Evolutionary conservation across 2,888 invertebrate species (phyloP).

Genomic region (Diachrysia chrysitis): DNA sequence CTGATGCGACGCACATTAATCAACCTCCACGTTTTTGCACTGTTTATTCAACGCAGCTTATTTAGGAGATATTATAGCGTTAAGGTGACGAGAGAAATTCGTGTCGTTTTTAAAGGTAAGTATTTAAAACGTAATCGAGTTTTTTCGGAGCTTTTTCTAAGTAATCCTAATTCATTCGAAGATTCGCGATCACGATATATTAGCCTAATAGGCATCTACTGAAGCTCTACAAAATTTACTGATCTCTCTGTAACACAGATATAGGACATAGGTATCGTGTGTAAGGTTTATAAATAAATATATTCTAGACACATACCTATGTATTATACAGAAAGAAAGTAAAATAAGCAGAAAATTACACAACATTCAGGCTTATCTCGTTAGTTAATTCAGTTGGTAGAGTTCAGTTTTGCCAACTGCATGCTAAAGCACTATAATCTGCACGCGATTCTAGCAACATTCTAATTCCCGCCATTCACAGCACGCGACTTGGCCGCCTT

Average conservation of each 20-base stretch:
- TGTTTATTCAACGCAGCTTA: slow-evolving; percentile 34
- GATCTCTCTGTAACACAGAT: background rate
- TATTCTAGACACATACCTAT: slow-evolving; percentile 21
- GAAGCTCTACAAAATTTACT: background rate
- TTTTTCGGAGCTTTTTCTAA: background rate
- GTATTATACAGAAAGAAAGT: slow-evolving; percentile 7
- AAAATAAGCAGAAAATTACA: slow-evolving; percentile 31
- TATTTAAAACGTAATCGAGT: background rate
- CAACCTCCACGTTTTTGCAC: slow-evolving; percentile 51
- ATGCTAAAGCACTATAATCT: slow-evolving; percentile 57
- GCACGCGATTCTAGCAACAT: slow-evolving; percentile 65
- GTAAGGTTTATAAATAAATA: slow-evolving; percentile 15
- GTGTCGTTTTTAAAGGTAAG: background rate
- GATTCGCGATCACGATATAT: too few species aligned
- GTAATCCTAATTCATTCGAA: background rate
- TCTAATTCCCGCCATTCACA: slow-evolving; percentile 58
- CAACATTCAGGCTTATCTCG: slow-evolving; percentile 47
- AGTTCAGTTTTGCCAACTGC: slow-evolving; percentile 46
- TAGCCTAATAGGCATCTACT: too few species aligned
- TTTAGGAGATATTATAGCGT: slow-evolving; percentile 13
- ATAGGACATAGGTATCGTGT: background rate
- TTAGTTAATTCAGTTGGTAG: slow-evolving; percentile 54
- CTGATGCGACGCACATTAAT: slow-evolving; percentile 57
- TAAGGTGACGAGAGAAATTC: background rate
- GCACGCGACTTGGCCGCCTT: slow-evolving; percentile 53